These are phyloP conservation scores for Drosophila eugracilis DNA, from an alignment of 1,140 invertebrate genomes.

Conservation along the genomic window DNA sequence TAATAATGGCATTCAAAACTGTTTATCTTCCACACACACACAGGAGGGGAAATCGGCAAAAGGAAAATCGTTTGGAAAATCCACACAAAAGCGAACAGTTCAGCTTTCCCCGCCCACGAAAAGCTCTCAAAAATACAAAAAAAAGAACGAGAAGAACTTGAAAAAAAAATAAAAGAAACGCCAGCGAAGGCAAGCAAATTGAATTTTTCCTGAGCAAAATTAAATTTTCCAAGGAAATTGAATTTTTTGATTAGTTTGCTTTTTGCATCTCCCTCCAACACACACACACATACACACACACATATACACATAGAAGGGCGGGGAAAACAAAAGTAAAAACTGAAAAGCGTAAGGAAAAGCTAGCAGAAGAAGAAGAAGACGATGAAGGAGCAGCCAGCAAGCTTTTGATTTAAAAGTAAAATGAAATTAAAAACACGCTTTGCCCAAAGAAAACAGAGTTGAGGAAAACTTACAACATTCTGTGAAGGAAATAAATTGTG, in stretches of 20 bases:
- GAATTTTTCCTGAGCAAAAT: slow-evolving; percentile 82
- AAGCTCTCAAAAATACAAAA: slow-evolving; percentile 25
- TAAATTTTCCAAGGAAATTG: slow-evolving; percentile 84
- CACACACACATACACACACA: slow-evolving; percentile 42
- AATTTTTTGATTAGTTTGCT: slow-evolving; percentile 84
- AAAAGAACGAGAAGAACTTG: slow-evolving; percentile 38
- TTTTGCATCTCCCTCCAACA: slow-evolving; percentile 75
- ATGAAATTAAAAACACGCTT: slow-evolving; percentile 70
- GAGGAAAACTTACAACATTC: slow-evolving; percentile 19
- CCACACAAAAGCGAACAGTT: slow-evolving; percentile 61
- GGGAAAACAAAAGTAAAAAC: slow-evolving; percentile 61
- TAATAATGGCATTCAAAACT: slow-evolving; percentile 76
- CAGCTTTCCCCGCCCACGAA: slow-evolving; percentile 25
- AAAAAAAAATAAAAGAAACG: slow-evolving; percentile 45
- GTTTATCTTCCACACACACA: slow-evolving; percentile 57
- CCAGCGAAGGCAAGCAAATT: slow-evolving; percentile 72
- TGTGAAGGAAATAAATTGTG: slow-evolving; percentile 12
- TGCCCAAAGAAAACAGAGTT: slow-evolving; percentile 1
- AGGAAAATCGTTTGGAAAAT: slow-evolving; percentile 32
- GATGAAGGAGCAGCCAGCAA: slow-evolving; percentile 44
- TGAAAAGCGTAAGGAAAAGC: slow-evolving; percentile 43
- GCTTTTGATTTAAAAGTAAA: slow-evolving; percentile 80
- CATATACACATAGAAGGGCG: slow-evolving; percentile 13
- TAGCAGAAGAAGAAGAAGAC: slow-evolving; percentile 3
- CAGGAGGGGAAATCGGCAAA: background rate